A percentile compares a stretch with the other conserved stretches of the same genome.
These are phyloP conservation scores for Lasiurus borealis DNA, from an alignment of 2,113 vertebrate genomes.

Conservation along the genomic window DNA sequence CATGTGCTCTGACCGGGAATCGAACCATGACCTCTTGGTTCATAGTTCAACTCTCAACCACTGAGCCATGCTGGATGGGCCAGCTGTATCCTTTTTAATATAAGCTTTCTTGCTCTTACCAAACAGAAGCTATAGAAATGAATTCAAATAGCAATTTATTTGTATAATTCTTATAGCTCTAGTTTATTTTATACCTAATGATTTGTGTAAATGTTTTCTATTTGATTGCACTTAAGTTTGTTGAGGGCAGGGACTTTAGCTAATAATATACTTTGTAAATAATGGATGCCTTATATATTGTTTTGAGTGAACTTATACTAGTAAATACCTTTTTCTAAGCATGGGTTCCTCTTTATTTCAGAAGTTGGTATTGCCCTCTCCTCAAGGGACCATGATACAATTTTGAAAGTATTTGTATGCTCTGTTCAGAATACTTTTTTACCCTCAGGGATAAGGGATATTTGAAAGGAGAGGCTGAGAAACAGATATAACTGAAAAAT, in stretches of 20 bases:
- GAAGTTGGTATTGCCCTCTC: background rate
- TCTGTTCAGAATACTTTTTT: slow-evolving; percentile 45
- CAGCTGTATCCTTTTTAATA: no score
- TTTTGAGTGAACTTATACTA: background rate
- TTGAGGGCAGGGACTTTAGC: background rate
- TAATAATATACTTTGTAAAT: background rate
- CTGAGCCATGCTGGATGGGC: no score
- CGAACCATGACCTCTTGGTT: no score
- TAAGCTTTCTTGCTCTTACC: background rate
- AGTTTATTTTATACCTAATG: slow-evolving; percentile 13
- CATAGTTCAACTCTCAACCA: no score
- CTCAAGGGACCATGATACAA: background rate
- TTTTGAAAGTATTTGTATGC: slow-evolving; percentile 42
- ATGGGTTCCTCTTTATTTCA: slow-evolving; percentile 13
- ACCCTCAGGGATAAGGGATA: background rate
- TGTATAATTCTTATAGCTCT: background rate
- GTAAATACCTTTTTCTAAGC: slow-evolving; percentile 20
- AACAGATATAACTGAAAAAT: slow-evolving; percentile 19
- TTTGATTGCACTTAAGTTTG: background rate
- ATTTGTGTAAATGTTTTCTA: slow-evolving; percentile 25
- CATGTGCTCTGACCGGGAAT: no score
- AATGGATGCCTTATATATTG: slow-evolving; percentile 22
- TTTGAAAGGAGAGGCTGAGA: background rate
- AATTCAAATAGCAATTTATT: slow-evolving; percentile 29
- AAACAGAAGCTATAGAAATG: background rate